Conservation (phyloP, 2,888 invertebrate genomes). For the Willowsia nigromaculata region DNA sequence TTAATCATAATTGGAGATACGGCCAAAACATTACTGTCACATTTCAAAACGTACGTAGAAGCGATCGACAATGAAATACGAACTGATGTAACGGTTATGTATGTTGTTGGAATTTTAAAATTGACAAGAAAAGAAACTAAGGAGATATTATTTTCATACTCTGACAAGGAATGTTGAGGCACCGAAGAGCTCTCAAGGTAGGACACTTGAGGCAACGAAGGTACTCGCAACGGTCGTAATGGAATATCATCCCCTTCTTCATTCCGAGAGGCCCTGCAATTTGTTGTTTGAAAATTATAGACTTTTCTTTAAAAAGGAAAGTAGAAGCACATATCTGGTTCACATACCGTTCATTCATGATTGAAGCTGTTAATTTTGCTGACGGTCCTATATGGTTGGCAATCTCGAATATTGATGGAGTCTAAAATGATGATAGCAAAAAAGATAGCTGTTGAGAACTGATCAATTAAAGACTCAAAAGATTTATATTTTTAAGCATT, state of each 20-base stretch:
- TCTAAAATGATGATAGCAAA: conserved; percentile 36
- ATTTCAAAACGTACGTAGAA: too few relatives aligned
- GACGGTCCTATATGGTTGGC: conserved; percentile 75
- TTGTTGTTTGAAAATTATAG: too few relatives aligned
- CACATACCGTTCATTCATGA: conserved; percentile 77
- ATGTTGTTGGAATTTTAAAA: not conserved
- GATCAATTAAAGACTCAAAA: too few relatives aligned
- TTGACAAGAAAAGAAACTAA: not conserved
- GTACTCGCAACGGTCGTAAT: conserved; percentile 85
- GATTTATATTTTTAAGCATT: too few relatives aligned
- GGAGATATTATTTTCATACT: too few relatives aligned
- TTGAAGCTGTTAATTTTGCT: conserved; percentile 65
- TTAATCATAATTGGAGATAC: too few relatives aligned
- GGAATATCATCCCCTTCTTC: conserved; percentile 87
- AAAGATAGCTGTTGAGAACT: too few relatives aligned
- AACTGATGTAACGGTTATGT: not conserved
- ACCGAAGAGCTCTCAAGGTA: conserved; percentile 50
- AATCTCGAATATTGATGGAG: conserved; percentile 65
- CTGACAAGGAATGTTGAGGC: conserved; percentile 65
- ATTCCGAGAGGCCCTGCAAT: conserved; percentile 76
- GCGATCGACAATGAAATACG: too few relatives aligned
- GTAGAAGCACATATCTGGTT: too few relatives aligned
- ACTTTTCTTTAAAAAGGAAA: too few relatives aligned
- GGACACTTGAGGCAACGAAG: conserved; percentile 80
- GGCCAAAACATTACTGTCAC: too few relatives aligned